Evolutionary conservation across 2,888 invertebrate genomes (phyloP).

Genomic region (Meghimatium bilineatum): DNA sequence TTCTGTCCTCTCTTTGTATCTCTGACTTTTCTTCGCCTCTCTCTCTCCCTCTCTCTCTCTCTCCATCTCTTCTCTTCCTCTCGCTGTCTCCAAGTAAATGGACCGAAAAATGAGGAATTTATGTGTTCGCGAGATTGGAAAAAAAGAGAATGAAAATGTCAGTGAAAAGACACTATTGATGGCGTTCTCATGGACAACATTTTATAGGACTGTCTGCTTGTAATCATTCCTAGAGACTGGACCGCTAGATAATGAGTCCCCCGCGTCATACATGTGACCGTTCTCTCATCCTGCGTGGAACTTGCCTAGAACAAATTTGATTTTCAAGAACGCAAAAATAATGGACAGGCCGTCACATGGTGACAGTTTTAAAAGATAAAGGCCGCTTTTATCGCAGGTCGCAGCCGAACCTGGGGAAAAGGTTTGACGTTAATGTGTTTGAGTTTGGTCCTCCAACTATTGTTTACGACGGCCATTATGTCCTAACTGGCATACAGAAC

Average conservation of each 20-base stretch:
- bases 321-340: constrained; percentile 35
- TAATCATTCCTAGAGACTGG: not conserved
- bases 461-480: constrained; percentile 33
- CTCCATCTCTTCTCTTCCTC: not conserved
- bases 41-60: constrained; percentile 5
- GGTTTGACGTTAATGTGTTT: constrained; percentile 37
- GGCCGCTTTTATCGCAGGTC: constrained; percentile 17
- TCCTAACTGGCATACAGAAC: constrained; percentile 10
- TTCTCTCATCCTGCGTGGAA: not conserved
- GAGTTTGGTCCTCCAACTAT: constrained; percentile 18
- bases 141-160: not conserved
- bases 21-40: not conserved
- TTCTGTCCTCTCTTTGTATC: not conserved
- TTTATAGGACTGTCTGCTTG: not conserved
- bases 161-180: not conserved
- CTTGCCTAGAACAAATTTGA: constrained; percentile 37
- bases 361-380: constrained; percentile 38
- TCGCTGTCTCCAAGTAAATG: too few relatives aligned
- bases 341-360: constrained; percentile 33
- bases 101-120: not conserved
- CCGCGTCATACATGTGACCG: not conserved
- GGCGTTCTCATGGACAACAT: not conserved
- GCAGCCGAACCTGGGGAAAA: not conserved
- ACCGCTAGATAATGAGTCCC: not conserved
- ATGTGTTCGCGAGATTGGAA: not conserved